phyloP scores from a whole-genome alignment of 92 coral and sea anemone species.

The Nematostella vectensis region DNA sequence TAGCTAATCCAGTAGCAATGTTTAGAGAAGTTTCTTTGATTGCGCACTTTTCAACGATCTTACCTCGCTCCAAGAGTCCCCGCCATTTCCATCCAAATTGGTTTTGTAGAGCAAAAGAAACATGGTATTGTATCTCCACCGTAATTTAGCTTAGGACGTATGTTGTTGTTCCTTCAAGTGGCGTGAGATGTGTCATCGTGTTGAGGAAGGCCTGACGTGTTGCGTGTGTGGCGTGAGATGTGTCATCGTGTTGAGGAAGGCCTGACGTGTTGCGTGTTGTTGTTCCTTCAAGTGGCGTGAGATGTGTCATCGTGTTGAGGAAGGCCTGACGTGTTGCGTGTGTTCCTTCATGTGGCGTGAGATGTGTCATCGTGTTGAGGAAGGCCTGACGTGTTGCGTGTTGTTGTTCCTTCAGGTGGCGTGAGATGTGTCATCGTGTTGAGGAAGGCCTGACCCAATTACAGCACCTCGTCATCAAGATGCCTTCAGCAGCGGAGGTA shows the following conservation, averaged over 20 bases:
- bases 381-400: constrained; percentile 66
- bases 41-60: too few relatives aligned
- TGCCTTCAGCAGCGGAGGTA: constrained; percentile 82
- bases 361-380: constrained; percentile 77
- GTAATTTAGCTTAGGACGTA: too few relatives aligned
- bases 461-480: constrained; percentile 58
- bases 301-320: constrained; percentile 74
- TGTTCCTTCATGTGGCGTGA: constrained; percentile 79
- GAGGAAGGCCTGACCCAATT: constrained; percentile 74
- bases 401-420: constrained; percentile 57
- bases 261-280: constrained; percentile 22
- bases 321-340: too few relatives aligned
- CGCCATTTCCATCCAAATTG: too few relatives aligned
- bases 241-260: constrained; percentile 76
- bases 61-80: too few relatives aligned
- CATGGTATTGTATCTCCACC: too few relatives aligned
- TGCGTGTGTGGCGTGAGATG: constrained; percentile 84
- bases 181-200: constrained; percentile 75
- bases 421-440: constrained; percentile 73
- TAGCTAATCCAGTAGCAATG: too few relatives aligned
- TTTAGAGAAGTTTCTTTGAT: too few relatives aligned
- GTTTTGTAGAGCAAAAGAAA: too few relatives aligned
- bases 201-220: constrained; percentile 74
- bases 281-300: constrained; percentile 53
- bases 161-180: constrained; percentile 24